Evolutionary conservation across 2,797 vertebrate genomes (phyloP).

Genomic region (Sebastes hopkinsi): DNA sequence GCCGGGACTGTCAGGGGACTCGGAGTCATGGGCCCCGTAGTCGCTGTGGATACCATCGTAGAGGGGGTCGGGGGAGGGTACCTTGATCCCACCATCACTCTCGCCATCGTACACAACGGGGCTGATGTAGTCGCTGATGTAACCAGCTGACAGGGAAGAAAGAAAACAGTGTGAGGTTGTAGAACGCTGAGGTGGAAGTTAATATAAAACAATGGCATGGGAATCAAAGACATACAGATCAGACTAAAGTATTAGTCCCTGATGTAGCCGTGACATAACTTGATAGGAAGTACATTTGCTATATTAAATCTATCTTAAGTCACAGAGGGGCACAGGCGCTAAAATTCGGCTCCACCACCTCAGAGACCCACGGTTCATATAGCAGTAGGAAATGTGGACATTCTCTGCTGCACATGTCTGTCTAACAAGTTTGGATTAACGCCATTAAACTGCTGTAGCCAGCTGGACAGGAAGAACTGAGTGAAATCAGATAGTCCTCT

Average conservation of each 20-base stretch:
- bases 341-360: not conserved
- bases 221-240: not conserved
- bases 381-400: not conserved
- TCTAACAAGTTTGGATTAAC: constrained; percentile 22
- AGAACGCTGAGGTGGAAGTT: not conserved
- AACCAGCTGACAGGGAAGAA: constrained; percentile 77
- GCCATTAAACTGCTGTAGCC: constrained; percentile 23
- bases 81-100: constrained; percentile 88
- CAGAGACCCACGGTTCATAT: not conserved
- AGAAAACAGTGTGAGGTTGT: constrained; percentile 43
- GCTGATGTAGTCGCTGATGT: constrained; percentile 93
- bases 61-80: constrained; percentile 90
- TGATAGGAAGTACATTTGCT: not conserved
- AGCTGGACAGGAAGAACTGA: constrained; percentile 21
- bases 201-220: too few relatives aligned
- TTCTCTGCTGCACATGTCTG: not conserved
- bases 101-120: constrained; percentile 89
- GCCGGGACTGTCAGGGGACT: constrained; percentile 90
- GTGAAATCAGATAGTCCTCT: constrained; percentile 16
- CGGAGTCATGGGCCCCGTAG: constrained; percentile 88
- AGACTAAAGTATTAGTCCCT: not conserved
- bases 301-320: not conserved
- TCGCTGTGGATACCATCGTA: constrained; percentile 91
- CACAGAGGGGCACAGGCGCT: not conserved
- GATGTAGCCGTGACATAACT: not conserved